Evolutionary conservation across 1,140 invertebrate species (phyloP).

Genomic region (Cydia amplana): DNA sequence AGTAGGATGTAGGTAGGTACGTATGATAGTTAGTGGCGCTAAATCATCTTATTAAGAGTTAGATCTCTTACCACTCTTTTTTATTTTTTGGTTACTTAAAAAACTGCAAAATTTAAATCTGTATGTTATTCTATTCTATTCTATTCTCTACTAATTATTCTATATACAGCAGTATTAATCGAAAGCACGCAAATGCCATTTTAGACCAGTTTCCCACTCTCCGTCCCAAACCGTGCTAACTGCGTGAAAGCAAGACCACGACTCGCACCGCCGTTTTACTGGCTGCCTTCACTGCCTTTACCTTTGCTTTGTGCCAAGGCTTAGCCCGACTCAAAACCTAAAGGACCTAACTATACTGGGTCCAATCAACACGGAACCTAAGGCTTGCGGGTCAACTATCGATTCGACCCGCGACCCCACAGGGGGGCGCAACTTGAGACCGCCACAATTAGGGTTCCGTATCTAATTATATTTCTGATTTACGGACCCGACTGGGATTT

Average conservation of each 20-base stretch:
- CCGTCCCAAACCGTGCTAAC: neutral
- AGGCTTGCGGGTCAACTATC: slow-evolving; percentile 57
- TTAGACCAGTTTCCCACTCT: neutral
- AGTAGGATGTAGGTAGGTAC: too few relatives aligned
- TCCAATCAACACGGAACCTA: slow-evolving; percentile 22
- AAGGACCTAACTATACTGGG: neutral
- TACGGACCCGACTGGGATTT: slow-evolving; percentile 39
- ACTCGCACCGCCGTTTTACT: neutral
- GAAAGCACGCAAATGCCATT: slow-evolving; percentile 1
- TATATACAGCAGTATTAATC: neutral
- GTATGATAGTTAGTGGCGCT: too few relatives aligned
- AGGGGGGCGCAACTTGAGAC: slow-evolving; percentile 71
- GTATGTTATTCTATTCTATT: too few relatives aligned
- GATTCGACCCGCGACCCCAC: slow-evolving; percentile 62
- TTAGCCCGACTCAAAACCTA: neutral
- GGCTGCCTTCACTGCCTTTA: neutral
- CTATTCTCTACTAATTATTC: too few relatives aligned
- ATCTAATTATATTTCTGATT: slow-evolving; percentile 79
- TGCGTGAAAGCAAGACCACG: neutral
- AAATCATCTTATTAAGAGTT: too few relatives aligned
- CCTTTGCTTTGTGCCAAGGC: slow-evolving; percentile 8
- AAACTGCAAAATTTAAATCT: too few relatives aligned
- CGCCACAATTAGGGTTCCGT: slow-evolving; percentile 71
- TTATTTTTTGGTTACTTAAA: too few relatives aligned
- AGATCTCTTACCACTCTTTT: too few relatives aligned